Percentiles rank a stretch among this genome's conserved stretches.
Conservation (phyloP, 2,797 vertebrate species). For the Neosilurus hyrtlii region DNA sequence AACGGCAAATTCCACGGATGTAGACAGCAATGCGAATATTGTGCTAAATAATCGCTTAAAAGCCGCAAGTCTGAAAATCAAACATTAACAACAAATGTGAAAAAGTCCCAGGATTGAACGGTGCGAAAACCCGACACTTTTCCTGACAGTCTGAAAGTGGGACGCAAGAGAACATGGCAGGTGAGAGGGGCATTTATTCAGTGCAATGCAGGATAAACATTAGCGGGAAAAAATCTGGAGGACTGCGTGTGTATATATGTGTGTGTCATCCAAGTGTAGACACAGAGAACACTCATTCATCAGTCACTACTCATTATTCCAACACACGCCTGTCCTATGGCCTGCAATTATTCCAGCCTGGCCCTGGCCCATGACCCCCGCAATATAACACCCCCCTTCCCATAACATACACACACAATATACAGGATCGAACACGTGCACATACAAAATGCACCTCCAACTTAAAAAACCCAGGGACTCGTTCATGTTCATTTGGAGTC, state of each 20-base stretch:
- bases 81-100: neutral
- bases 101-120: neutral
- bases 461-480: constrained; percentile 8
- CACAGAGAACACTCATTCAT: constrained; percentile 63
- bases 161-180: neutral
- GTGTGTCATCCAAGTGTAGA: constrained; percentile 51
- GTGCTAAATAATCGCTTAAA: neutral
- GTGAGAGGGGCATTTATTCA: constrained; percentile 47
- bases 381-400: neutral
- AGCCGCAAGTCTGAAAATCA: neutral
- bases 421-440: constrained; percentile 15
- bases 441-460: constrained; percentile 7
- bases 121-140: neutral
- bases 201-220: constrained; percentile 53
- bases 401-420: constrained; percentile 30
- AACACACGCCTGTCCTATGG: constrained; percentile 59
- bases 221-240: constrained; percentile 36
- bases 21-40: neutral
- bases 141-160: neutral
- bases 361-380: constrained; percentile 7
- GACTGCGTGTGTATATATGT: constrained; percentile 17
- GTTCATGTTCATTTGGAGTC: neutral
- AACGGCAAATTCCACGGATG: neutral
- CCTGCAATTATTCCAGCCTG: constrained; percentile 49
- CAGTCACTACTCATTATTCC: constrained; percentile 71